Evolutionary conservation across 2,797 vertebrate species (phyloP), one percentile per base, ranked within the genome.

Genomic region (Acropternis orthonyx): DNA sequence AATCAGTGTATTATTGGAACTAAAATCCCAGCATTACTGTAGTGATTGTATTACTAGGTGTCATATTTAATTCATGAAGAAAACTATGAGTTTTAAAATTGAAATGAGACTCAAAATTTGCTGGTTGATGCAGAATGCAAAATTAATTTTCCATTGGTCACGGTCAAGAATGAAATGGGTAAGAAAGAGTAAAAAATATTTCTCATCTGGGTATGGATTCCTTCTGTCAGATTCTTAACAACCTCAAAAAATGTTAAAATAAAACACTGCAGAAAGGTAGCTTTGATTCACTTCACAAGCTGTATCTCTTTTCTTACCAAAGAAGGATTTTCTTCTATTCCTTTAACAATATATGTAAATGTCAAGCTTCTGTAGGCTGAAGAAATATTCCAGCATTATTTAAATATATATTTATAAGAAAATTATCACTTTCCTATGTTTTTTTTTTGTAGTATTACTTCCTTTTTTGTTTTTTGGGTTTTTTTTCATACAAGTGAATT

Each of bases 21-120:
- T 46, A 89, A 89, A 96, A 93, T 91, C 83, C 69, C 81, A 93
- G 67, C 72, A 75, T 85, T 67, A 61, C 81, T 61, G 43, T 76
- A 79, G 78, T 14, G 49, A 82, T 87, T 91, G 37, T 77, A 43
- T 79, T 92, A 61, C 63, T 74, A 48, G 91, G 71, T 94, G 84
- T 65, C 72, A 93, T 97, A 92, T 93, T 96, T 95, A 95, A 96
- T 96, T 96, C 92, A 96, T 95, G 93, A 92, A 83, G 84, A 80
- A 93, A 87, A 74, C 12, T 7, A 13, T 0, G 14, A 85, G 72
- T 87, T 92, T 92, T 92, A 85, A 74, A 92, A 95, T 88, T 71
- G 56, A 89, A 93, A 89, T 61, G 89, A 74, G 87, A 56, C 81
- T 87, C 63, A 74, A 67, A 91, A 93, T 61, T 83, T 89, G 81